phyloP scores from a whole-genome alignment of 2,113 vertebrate genomes.

The Cardinalis cardinalis region DNA sequence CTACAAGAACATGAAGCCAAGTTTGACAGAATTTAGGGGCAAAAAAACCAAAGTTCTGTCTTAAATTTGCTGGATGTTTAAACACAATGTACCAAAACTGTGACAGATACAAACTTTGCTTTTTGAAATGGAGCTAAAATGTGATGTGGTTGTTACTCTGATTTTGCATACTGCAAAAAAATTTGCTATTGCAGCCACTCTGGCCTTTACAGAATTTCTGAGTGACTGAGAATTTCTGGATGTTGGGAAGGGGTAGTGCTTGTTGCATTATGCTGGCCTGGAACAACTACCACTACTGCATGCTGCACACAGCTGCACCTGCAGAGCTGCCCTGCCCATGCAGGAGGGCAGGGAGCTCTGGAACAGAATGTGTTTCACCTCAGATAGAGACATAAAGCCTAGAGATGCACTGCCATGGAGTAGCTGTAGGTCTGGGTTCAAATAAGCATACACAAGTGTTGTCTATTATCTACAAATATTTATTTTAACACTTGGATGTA shows the following conservation, averaged over 20 bases:
- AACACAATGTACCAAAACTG: accelerated
- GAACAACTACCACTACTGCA: not conserved
- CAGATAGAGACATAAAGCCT: not conserved
- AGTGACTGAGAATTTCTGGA: not conserved
- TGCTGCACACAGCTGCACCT: not conserved
- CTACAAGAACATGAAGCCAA: slow-evolving; percentile 32
- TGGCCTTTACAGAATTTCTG: not conserved
- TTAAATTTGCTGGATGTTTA: not conserved
- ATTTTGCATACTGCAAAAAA: not conserved
- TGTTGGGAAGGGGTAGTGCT: not conserved
- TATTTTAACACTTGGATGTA: slow-evolving; percentile 86
- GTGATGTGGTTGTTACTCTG: not conserved
- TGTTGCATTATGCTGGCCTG: slow-evolving; percentile 11
- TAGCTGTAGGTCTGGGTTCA: slow-evolving; percentile 66
- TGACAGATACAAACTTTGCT: not conserved
- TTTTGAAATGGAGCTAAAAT: not conserved
- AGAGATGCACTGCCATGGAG: not conserved
- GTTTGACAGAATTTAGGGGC: slow-evolving; percentile 54
- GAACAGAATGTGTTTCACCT: not conserved
- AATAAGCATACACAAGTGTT: slow-evolving; percentile 76
- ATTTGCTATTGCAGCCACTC: not conserved
- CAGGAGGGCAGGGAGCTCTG: not conserved
- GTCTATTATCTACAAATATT: slow-evolving; percentile 84
- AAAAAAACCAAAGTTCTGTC: slow-evolving; percentile 6
- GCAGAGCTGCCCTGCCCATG: not conserved